phyloP scores from a whole-genome alignment of 2,113 vertebrate species.

The Copsychus sechellarum region DNA sequence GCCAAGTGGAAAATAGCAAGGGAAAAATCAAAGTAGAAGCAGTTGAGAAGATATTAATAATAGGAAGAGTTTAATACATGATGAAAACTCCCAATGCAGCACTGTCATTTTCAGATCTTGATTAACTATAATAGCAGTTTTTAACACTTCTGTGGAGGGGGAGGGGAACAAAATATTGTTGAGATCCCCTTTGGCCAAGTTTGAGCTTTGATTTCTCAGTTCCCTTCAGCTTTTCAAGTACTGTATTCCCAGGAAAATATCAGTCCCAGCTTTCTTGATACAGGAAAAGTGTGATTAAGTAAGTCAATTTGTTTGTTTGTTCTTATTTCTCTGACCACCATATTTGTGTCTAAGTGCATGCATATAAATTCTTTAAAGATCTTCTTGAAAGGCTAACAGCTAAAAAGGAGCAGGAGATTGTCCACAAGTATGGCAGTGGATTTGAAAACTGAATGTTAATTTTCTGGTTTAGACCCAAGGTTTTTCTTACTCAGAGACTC shows the following conservation, averaged over 20 bases:
- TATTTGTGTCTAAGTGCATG: accelerated
- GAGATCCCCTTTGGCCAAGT: not conserved
- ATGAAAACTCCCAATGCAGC: not conserved
- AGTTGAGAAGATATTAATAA: not conserved
- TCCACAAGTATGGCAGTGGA: not conserved
- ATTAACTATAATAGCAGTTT: not conserved
- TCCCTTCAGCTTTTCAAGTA: not conserved
- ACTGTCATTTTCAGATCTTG: not conserved
- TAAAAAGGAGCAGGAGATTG: not conserved
- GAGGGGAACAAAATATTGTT: accelerated
- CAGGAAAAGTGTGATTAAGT: not conserved
- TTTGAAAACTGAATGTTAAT: not conserved
- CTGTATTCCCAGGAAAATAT: not conserved
- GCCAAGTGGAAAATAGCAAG: not conserved
- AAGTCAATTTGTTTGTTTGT: accelerated
- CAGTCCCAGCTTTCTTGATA: not conserved
- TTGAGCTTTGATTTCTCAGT: not conserved
- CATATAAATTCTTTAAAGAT: too few species aligned
- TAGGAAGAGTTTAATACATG: not conserved
- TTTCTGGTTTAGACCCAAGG: not conserved
- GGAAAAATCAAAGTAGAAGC: not conserved
- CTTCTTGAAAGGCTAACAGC: not conserved
- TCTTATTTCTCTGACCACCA: not conserved
- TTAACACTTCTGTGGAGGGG: not conserved
- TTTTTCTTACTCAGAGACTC: not conserved